Conservation (phyloP, 2,113 vertebrate species). For the Pterocles gutturalis region DNA sequence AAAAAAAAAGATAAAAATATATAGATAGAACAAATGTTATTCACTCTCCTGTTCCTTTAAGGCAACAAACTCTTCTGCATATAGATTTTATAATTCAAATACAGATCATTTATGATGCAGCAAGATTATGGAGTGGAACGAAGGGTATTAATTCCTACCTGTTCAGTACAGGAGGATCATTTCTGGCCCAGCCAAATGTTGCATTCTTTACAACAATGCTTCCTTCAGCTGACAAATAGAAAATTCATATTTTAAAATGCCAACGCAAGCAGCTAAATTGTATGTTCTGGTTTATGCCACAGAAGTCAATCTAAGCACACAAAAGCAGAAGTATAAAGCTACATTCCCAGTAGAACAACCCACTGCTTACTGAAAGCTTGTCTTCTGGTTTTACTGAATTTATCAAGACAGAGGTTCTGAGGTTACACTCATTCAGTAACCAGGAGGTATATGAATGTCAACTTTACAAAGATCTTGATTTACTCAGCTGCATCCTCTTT, state of each 20-base stretch:
- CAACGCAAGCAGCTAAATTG: not conserved
- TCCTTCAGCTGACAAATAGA: constrained; percentile 72
- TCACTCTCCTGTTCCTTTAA: not conserved
- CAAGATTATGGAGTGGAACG: not conserved
- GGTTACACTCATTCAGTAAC: not conserved
- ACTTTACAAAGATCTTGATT: not conserved
- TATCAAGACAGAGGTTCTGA: not conserved
- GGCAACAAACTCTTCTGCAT: not conserved
- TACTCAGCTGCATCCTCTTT: not conserved
- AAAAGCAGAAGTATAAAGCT: not conserved
- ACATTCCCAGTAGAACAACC: not conserved
- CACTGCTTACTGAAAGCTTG: not conserved
- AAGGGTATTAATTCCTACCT: constrained; percentile 74
- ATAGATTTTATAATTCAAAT: not conserved
- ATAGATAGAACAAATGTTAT: not conserved
- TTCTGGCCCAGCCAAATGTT: constrained; percentile 90
- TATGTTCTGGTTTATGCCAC: not conserved
- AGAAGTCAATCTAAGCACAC: not conserved
- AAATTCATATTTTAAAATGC: not conserved
- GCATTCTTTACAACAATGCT: constrained; percentile 85
- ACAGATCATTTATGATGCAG: not conserved
- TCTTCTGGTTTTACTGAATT: not conserved
- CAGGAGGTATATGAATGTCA: not conserved
- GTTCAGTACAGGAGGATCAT: constrained; percentile 82
- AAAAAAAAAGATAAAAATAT: not conserved